A percentile compares a stretch with the other conserved stretches of the same genome.
These are phyloP conservation scores for Xenus cinereus DNA, from an alignment of 2,113 vertebrate genomes.

Conservation along the genomic window DNA sequence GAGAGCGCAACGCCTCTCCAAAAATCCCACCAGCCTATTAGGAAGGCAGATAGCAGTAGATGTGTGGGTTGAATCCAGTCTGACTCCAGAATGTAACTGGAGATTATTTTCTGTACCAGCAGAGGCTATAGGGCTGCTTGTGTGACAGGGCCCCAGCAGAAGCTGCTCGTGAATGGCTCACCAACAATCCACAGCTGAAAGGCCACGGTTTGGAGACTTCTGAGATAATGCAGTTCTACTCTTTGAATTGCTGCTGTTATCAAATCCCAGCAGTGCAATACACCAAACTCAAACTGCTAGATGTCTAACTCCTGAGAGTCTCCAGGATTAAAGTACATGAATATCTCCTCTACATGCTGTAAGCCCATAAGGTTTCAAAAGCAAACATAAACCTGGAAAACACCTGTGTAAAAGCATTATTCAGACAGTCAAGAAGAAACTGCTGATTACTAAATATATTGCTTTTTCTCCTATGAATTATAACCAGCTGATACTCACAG, in stretches of 20 bases:
- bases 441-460: background rate
- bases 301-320: background rate
- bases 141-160: background rate
- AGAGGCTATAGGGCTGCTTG: background rate
- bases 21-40: background rate
- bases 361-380: background rate
- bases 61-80: background rate
- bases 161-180: background rate
- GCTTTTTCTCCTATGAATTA: background rate
- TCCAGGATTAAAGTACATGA: background rate
- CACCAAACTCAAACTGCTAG: background rate
- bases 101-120: background rate
- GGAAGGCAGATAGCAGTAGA: background rate
- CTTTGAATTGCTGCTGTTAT: background rate
- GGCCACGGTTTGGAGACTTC: background rate
- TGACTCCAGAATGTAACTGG: background rate
- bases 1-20: accelerated
- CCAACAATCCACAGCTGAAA: background rate
- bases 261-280: background rate
- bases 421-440: background rate
- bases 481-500: background rate
- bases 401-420: background rate
- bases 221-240: background rate
- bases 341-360: background rate
- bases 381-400: background rate